These are phyloP conservation scores for Eupithecia dodoneata DNA, from an alignment of 2,888 invertebrate genomes.

Conservation along the genomic window DNA sequence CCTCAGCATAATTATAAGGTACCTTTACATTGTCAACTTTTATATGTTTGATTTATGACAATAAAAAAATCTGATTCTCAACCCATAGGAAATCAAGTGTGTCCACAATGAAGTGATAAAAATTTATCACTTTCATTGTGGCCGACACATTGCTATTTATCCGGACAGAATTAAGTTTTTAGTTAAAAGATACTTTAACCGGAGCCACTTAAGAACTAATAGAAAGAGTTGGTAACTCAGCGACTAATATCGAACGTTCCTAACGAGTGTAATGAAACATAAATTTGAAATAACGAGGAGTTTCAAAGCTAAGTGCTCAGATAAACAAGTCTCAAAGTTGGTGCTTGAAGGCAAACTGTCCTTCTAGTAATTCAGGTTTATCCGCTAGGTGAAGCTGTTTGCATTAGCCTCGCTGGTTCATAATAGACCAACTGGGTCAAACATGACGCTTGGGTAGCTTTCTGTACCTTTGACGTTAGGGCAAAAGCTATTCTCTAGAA, in stretches of 20 bases:
- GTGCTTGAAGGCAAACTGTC: slow-evolving; percentile 5
- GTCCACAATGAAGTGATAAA: not conserved
- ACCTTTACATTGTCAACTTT: too few species aligned
- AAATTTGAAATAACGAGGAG: slow-evolving; percentile 11
- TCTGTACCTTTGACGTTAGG: not conserved
- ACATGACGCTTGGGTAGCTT: slow-evolving; percentile 5
- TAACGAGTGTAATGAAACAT: slow-evolving; percentile 9
- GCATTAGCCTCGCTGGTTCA: slow-evolving; percentile 1
- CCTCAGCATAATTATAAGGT: too few species aligned
- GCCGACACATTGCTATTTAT: too few species aligned
- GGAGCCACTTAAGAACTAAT: not conserved
- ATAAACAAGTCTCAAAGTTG: slow-evolving; percentile 20
- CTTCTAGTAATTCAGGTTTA: not conserved
- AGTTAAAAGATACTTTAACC: not conserved
- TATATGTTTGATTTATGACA: too few species aligned
- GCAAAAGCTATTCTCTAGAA: not conserved
- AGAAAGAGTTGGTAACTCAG: not conserved
- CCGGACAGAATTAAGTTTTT: not conserved
- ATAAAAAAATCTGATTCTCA: too few species aligned
- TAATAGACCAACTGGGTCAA: slow-evolving; percentile 11
- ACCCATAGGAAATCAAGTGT: not conserved
- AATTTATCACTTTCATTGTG: too few species aligned
- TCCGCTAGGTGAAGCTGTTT: not conserved
- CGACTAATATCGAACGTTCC: slow-evolving; percentile 5
- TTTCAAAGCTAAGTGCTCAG: slow-evolving; percentile 20